phyloP scores from a whole-genome alignment of 2,797 vertebrate genomes.

The Lepilemur ruficaudatus region DNA sequence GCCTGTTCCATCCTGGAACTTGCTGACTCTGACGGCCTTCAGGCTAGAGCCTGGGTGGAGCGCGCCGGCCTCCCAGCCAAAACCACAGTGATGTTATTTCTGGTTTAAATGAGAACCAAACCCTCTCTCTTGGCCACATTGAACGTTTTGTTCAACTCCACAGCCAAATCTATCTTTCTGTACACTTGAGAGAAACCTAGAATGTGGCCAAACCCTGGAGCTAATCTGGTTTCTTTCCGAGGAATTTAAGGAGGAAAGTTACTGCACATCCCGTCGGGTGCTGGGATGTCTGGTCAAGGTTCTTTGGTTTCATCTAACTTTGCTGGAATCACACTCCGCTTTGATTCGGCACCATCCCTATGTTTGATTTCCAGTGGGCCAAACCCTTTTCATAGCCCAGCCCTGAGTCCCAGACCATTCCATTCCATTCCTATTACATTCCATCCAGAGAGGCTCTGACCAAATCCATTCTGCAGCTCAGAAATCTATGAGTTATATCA shows the following conservation, averaged over 20 bases:
- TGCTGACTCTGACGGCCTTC: not conserved
- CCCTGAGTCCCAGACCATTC: not conserved
- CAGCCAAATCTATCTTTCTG: not conserved
- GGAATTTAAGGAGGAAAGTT: not conserved
- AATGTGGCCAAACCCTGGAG: not conserved
- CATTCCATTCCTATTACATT: not conserved
- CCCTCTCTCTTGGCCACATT: not conserved
- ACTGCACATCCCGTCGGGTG: fast-evolving
- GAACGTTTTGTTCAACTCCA: not conserved
- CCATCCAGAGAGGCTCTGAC: not conserved
- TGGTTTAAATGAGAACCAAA: conserved; percentile 31
- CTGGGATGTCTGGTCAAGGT: not conserved
- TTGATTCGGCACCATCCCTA: not conserved
- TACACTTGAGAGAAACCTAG: not conserved
- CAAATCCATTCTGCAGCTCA: not conserved
- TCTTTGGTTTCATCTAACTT: not conserved
- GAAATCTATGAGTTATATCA: not conserved
- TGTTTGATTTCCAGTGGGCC: not conserved
- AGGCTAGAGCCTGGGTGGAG: not conserved
- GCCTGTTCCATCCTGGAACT: conserved; percentile 9
- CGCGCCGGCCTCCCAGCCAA: not conserved
- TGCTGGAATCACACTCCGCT: not conserved
- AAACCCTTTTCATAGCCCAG: not conserved
- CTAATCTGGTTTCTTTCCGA: not conserved
- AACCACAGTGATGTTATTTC: conserved; percentile 48